A percentile compares a stretch with the other conserved stretches of the same genome.
Evolutionary conservation across 2,113 vertebrate species (phyloP).

Genomic region (Theristicus caerulescens): DNA sequence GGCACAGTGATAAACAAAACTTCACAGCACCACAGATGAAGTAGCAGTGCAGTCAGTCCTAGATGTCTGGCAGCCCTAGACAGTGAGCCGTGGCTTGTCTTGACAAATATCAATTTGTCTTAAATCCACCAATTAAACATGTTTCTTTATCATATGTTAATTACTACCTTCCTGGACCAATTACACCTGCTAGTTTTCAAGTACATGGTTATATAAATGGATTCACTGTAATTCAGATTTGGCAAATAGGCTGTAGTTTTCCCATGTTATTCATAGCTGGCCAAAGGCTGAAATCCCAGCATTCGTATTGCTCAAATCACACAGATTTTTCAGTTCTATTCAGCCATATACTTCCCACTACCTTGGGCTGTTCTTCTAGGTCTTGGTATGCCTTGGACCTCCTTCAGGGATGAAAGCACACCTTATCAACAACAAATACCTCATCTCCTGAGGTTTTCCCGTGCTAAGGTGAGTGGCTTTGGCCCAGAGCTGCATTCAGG

Average conservation of each 20-base stretch:
- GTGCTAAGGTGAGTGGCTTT: not conserved
- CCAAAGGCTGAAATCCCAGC: not conserved
- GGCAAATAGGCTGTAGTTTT: not conserved
- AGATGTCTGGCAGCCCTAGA: not conserved
- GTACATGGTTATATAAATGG: not conserved
- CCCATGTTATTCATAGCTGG: accelerated
- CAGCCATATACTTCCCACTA: not conserved
- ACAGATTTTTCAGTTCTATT: not conserved
- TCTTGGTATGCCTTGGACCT: not conserved
- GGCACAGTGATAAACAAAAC: not conserved
- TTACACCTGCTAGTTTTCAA: not conserved
- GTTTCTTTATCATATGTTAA: not conserved
- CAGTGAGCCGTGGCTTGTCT: not conserved
- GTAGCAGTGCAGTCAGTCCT: not conserved
- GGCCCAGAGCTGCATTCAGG: not conserved
- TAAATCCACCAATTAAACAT: not conserved
- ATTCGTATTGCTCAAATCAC: not conserved
- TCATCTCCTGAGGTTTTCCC: not conserved
- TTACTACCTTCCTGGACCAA: not conserved
- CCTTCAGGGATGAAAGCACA: not conserved
- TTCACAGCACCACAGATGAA: not conserved
- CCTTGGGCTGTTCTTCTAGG: not conserved
- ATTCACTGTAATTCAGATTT: not conserved
- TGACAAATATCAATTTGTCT: not conserved
- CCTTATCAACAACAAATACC: not conserved